Evolutionary conservation across 1,140 invertebrate genomes (phyloP), one percentile per base, ranked within the genome.

Genomic region (Hyphantria cunea): DNA sequence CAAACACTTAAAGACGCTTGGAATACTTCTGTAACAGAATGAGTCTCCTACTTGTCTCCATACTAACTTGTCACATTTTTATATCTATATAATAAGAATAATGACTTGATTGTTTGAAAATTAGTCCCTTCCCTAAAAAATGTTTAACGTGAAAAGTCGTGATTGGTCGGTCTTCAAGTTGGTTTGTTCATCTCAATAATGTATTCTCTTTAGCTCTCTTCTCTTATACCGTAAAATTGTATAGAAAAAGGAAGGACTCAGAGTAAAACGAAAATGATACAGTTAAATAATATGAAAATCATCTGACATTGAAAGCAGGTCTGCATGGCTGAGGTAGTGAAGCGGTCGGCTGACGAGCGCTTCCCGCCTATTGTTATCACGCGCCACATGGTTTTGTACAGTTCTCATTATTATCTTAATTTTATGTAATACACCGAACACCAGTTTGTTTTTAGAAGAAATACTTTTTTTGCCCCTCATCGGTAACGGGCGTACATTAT

Each of bases 281-380:
- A 41, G 51, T 25, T 6, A 41, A 42, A 50, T 33, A 50, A 50
- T 50, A 8, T n/a, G 12, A 14, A 12, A 50, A 34, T 37, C 11
- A 33, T 50, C 5, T 53, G 44, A 12, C 42, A 55, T 45, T 55
- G 42, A 34, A 52, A 25, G 17, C 47, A 33, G 47, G 17, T 5
- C n/a, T 32, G 31, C 17, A n/a, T 31, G 33, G 37, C 34, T 0
- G 6, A 17, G 34, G 12, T 51, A 7, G 5, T 13, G n/a, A 33
- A 6, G 10, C 31, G 32, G 15, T 9, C 11, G 25, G 39, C 15
- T 75, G 76, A 73, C 65, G 68, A 63, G 59, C 69, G 76, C 54
- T 82, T 82, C 80, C 80, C 80, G 80, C 65, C 65, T 55, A 70
- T 82, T 82, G 78, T 82, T 77, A 44, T 25, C 64, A 49, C 49